Conservation (phyloP, 2,797 vertebrate genomes). For the Acanthopagrus latus region DNA sequence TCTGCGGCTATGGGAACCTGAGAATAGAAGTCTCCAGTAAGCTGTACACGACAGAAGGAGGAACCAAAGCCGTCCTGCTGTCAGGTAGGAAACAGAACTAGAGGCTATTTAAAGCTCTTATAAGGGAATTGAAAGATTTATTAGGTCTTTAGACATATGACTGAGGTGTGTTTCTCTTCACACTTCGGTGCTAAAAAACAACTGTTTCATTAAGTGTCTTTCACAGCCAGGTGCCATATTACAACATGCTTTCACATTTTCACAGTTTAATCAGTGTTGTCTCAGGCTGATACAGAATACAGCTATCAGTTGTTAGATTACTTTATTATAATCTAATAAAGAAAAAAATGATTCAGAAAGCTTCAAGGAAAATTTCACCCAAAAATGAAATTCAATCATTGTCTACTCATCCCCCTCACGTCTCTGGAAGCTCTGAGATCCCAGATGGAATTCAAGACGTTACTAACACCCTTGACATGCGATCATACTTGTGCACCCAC, state of each 20-base stretch:
- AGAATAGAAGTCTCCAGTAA: slow-evolving; percentile 62
- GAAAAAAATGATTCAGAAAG: too few relatives aligned
- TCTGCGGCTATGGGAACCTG: slow-evolving; percentile 74
- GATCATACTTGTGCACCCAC: too few relatives aligned
- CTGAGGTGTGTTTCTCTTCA: slow-evolving; percentile 30
- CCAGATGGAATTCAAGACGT: too few relatives aligned
- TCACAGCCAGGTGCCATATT: neutral
- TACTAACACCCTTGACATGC: too few relatives aligned
- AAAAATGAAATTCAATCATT: too few relatives aligned
- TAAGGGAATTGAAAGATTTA: neutral
- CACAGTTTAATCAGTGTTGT: neutral
- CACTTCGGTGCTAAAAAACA: slow-evolving; percentile 22
- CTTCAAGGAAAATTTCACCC: too few relatives aligned
- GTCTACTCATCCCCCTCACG: too few relatives aligned
- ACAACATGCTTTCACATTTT: slow-evolving; percentile 27
- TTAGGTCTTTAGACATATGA: neutral
- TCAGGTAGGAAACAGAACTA: slow-evolving; percentile 59
- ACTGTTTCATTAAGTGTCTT: slow-evolving; percentile 6
- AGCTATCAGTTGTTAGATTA: too few relatives aligned
- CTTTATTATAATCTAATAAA: too few relatives aligned
- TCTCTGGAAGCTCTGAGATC: too few relatives aligned
- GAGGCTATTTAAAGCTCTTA: neutral
- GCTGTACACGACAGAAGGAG: slow-evolving; percentile 74
- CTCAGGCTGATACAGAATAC: neutral
- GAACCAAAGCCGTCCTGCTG: slow-evolving; percentile 73